phyloP scores from a whole-genome alignment of 2,113 vertebrate species.

The Columba janthina region DNA sequence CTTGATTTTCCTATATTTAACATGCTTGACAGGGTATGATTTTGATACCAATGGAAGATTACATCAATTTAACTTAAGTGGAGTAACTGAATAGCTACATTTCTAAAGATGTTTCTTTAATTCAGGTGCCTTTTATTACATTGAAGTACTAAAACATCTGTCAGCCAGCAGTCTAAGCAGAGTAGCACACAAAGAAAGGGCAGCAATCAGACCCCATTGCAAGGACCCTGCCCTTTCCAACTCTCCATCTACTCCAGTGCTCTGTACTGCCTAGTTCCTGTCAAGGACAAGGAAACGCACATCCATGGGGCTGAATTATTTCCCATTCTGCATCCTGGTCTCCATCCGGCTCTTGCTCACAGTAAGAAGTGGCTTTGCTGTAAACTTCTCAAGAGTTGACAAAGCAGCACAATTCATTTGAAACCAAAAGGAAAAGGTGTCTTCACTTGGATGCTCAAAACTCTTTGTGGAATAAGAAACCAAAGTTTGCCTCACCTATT shows the following conservation, averaged over 20 bases:
- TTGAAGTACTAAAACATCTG: not conserved
- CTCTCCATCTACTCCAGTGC: not conserved
- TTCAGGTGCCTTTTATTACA: not conserved
- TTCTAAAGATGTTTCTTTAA: not conserved
- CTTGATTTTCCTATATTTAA: not conserved
- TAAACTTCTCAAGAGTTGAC: not conserved
- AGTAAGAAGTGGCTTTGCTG: not conserved
- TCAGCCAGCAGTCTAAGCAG: not conserved
- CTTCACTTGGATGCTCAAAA: not conserved
- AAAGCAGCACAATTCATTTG: not conserved
- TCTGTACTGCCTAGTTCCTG: not conserved
- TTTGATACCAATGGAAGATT: not conserved
- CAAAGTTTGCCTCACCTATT: not conserved
- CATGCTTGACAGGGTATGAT: not conserved
- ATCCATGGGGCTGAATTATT: not conserved
- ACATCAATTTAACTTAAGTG: not conserved
- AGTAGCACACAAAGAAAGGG: not conserved
- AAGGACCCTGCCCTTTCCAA: not conserved
- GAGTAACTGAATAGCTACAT: not conserved
- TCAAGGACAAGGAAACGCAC: not conserved
- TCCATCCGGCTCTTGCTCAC: not conserved
- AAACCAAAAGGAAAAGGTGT: not conserved
- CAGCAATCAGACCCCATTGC: not conserved
- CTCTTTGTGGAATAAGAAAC: not conserved
- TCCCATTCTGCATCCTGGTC: not conserved